Evolutionary conservation across 2,113 vertebrate genomes (phyloP), one percentile per base, ranked within the genome.

Genomic region (Pithys albifrons): DNA sequence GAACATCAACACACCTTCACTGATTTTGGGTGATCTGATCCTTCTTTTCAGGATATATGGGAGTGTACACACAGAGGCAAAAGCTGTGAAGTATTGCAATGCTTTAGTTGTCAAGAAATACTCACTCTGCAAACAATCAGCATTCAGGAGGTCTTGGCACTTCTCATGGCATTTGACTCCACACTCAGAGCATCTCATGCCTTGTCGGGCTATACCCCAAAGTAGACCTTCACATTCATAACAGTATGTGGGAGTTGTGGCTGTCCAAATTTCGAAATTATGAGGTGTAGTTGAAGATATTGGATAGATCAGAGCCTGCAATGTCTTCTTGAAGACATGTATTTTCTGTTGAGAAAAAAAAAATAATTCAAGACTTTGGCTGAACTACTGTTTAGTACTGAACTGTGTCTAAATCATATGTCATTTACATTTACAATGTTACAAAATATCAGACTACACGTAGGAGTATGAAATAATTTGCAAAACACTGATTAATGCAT

Each of bases 111-210:
- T 31, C 33, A 66, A 3, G 14, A 51, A 72, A 87, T 91, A 98
- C 99, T 99, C 97, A 99, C 99, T 98, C 95, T 99, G 99, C 89
- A 99, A 98, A 94, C 99, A 99, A 95, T 99, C 99, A 19, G 99
- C 99, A 8, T 99, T 99, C 66, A 99, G 98, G 82, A 99, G 99
- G 95, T 99, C 99, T 97, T 99, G 99, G 95, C 99, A 99, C 98
- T 99, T 99, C 79, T 99, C 99, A 5, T 99, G 99, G 83, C 99
- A 99, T 89, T 99, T 99, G 71, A 99, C 99, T 14, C 99, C 99
- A 35, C 99, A 99, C 86, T 99, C 99, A 0, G 98, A 98, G 96
- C 99, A 99, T 89, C 98, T 99, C 99, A 99, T 99, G 89, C 99
- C 99, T 97, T 99, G 99, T 5, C 99, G 98, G 16, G 99, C 99